Evolutionary conservation across 2,888 invertebrate genomes (phyloP), one percentile per base, ranked within the genome.

Genomic region (Patella caerulea): DNA sequence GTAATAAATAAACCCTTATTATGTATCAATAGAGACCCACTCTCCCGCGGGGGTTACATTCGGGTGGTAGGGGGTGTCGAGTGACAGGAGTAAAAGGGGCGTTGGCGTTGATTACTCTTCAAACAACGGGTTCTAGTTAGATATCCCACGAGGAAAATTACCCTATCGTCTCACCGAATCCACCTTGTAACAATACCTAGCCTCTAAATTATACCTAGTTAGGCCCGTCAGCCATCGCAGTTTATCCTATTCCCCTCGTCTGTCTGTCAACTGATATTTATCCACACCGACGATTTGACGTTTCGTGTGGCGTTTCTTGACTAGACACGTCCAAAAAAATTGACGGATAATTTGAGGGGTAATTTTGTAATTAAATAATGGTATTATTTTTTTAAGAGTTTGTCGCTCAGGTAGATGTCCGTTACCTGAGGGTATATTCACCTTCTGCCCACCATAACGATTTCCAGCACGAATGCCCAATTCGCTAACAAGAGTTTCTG

Each of bases 201-300:
- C 24, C 65, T 24, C 65, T 65, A 65, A 65, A 65, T 65, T 65
- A 65, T 65, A 24, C 65, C 65, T 24, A 65, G 65, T 65, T 65
- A 65, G 65, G 3, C 65, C 19, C 19, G 19, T 65, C 65, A 24
- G 19, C 45, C 24, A 24, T 65, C 14, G 19, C 65, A 24, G 19
- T 65, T 65, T 65, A 65, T 19, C 65, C 19, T 19, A 65, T 65
- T 65, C 65, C 45, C 45, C 65, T 17, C 24, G 65, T 24, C 24
- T 65, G 65, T 24, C 24, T 65, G 65, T 65, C 65, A 65, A 65
- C 65, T 11, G 19, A 19, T 24, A 65, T 65, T 65, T 65, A 65
- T 24, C 19, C 24, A 65, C 19, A 24, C 65, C 65, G 19, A 11
- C 65, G 19, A 24, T 65, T 65, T 65, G 65, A 65, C 65, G 65